Conservation (phyloP, 2,888 invertebrate genomes). For the Tachina grossa region DNA sequence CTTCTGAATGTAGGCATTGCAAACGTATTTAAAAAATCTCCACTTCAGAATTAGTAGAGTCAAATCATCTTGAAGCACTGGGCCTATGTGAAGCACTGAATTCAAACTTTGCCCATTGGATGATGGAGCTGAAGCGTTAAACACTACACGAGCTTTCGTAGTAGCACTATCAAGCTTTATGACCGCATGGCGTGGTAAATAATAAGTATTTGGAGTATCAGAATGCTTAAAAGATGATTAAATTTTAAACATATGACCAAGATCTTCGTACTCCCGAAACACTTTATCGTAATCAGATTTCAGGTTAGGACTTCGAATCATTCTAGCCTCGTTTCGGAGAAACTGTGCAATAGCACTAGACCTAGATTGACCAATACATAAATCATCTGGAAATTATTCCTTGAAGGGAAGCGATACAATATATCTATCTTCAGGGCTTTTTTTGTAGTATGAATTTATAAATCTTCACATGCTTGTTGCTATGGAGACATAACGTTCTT, state of each 20-base stretch:
- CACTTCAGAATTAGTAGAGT: constrained; percentile 56
- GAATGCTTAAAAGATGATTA: neutral
- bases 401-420: neutral
- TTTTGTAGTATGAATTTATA: neutral
- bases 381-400: neutral
- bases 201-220: neutral
- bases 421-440: neutral
- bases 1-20: constrained; percentile 65
- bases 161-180: constrained; percentile 34
- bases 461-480: constrained; percentile 2
- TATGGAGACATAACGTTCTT: neutral
- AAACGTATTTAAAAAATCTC: constrained; percentile 47
- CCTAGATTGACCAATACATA: constrained; percentile 5
- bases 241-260: constrained; percentile 18
- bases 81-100: constrained; percentile 55
- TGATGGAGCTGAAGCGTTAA: constrained; percentile 65
- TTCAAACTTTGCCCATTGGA: constrained; percentile 62
- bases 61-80: constrained; percentile 64
- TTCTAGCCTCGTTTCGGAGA: constrained; percentile 19
- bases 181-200: constrained; percentile 48
- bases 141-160: constrained; percentile 60
- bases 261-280: constrained; percentile 7
- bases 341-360: constrained; percentile 4
- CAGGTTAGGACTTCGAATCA: neutral
- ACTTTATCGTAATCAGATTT: constrained; percentile 30